Evolutionary conservation across 2,888 invertebrate genomes (phyloP), one percentile per base, ranked within the genome.

Genomic region (Slavum lentiscoides): DNA sequence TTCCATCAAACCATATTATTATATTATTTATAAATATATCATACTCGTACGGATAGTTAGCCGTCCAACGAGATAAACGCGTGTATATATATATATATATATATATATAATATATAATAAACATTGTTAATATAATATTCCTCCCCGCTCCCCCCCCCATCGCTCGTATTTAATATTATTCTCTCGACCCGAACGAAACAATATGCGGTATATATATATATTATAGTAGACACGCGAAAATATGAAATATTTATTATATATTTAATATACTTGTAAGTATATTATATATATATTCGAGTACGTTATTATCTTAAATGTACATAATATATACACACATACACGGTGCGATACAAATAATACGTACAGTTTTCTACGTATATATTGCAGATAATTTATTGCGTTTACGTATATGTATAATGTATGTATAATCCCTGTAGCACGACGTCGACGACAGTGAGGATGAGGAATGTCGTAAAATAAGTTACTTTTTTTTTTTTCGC

Each of bases 231-330:
- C 74, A 53, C 53, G 74, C 74, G 62, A 64, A 64, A 64, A 74
- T 53, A 64, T 53, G 74, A 74, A 69, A 74, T 64, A 74, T 74
- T 64, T 74, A 64, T 64, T 30, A 37, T 74, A 53, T 64, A 73
- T 30, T 30, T 30, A 30, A 30, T 30, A 73, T 73, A 73, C 15
- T 39, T 9, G 72, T 61, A 37, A 19, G 17, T 64, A 64, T 68
- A 49, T n/a, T 11, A 30, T 2, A 30, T 30, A 30, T 30, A 30
- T 30, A 30, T 30, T 2, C 30, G 4, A 15, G 58, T 59, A 37
- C 43, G 43, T 43, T 58, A 21, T 17, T 70, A 37, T 7, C 8
- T 17, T 23, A 37, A 49, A 55, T 55, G 9, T 43, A 43, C 43
- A 9, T 7, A 9, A 9, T 9, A 30, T 21, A 37, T 21, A 59